Evolutionary conservation across 1,140 invertebrate genomes (phyloP), one percentile per base, ranked within the genome.

Genomic region (Drosophila navojoa): DNA sequence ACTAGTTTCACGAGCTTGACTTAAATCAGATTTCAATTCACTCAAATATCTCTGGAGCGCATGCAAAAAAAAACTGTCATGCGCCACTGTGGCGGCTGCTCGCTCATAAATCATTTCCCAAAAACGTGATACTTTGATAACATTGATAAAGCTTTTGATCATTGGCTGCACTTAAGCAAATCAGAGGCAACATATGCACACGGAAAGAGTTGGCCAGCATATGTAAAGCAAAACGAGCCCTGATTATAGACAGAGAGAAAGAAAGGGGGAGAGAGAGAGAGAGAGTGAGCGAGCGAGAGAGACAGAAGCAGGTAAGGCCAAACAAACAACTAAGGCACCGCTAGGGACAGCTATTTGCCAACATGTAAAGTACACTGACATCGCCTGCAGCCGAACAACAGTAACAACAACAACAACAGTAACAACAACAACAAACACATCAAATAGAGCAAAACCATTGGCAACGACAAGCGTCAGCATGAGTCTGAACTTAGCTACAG

Each of bases 11-110:
- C 25, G 5, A 5, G 19, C 40, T 15, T 15, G 27, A 38, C 29
- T 45, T 40, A 78, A 81, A 85, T 85, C 76, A 87, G 72, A 81
- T 76, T 85, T 87, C 78, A 85, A 85, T 85, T 81, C 72, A 53
- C 38, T 71, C 63, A 59, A 29, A 69, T 49, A 55, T 54, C 63
- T 44, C 59, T 61, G 35, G 64, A 74, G 64, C 76, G 59, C 60
- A 54, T 49, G 61, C 57, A 40, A 79, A 50, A 52, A 50, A 52
- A 76, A 84, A 79, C 73, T 73, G 77, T 32, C 62, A 49, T 66
- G 67, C 68, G 60, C 32, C 32, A 22, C 19, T 22, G 19, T 29
- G 0, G 27, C 5, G 5, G 35, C 19, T 25, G 49, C 2, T 49
- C 53, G 19, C 35, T 44, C 57, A 73, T 73, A 59, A 73, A 73